Base-by-base conservation (phyloP, 2,113 vertebrate genomes). In the Galemys pyrenaicus region DNA sequence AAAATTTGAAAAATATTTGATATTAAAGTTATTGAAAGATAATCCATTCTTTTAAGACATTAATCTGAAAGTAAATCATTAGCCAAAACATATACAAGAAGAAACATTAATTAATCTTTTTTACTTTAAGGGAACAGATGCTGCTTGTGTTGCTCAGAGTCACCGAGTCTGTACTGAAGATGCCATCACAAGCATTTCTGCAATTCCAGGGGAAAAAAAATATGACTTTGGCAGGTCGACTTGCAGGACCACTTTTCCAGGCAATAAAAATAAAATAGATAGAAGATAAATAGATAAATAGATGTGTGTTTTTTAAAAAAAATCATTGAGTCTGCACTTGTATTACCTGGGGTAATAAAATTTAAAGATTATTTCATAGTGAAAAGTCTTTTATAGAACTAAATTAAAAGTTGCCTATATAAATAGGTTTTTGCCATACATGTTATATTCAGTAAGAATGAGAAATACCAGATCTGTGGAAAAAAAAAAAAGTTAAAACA, bases 221-320 rank as follows among this genome's bases (percentile, higher is more conserved):
- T 96, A 98, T 97, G 96, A 99, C 99, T 3, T 98, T 99, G 97
- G 99, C 99, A 89, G 99, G 99, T 97, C 98, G 99, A 62, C 98
- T 99, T 98, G 99, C 99, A 94, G 99, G 99, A 97, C 99, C 99
- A 56, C 98, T 99, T 96, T 99, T 99, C 97, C 99, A 99, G 99
- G 99, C 99, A 98, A 98, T 97, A 95, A 95, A 95, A 84, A 97
- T 89, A 82, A 92, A 86, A 90, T 96, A 79, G 64, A 54, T 89
- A 75, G 54, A 56, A 22, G 54, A 56, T 56, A 56, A 10, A 91
- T 93, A 94, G 24, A 89, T 80, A 44, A 70, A 60, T 96, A 87
- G 65, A 60, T 87, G 54, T 95, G 93, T 80, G 0, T 16, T 88
- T 13, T 83, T 86, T 89, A 87, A 81, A 96, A 85, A 80, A 74